phyloP scores from a whole-genome alignment of 2,797 vertebrate species.

The Scomberomorus guttatus region DNA sequence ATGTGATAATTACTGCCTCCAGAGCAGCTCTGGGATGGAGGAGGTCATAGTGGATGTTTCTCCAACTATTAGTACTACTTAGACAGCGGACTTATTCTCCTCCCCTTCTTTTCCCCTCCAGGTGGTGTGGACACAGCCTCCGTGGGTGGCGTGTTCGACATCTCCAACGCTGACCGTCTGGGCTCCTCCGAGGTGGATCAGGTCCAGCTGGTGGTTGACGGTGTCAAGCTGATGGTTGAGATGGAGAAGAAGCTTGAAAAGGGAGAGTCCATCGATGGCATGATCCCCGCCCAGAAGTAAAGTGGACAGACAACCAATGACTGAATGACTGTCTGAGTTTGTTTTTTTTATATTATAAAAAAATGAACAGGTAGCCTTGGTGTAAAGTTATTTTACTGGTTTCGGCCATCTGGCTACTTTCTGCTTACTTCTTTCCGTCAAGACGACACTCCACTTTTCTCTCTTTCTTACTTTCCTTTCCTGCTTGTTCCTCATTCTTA shows the following conservation, averaged over 20 bases:
- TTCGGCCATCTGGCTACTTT: conserved; percentile 55
- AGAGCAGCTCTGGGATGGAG: neutral
- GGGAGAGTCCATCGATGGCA: conserved; percentile 92
- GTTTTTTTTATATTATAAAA: conserved; percentile 76
- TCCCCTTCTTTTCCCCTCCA: conserved; percentile 55
- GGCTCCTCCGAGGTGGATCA: conserved; percentile 95
- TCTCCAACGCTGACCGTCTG: conserved; percentile 96
- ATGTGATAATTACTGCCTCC: too few relatives aligned
- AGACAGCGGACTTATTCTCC: neutral
- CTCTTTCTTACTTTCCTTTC: conserved; percentile 55
- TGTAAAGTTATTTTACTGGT: conserved; percentile 71
- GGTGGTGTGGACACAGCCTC: conserved; percentile 97
- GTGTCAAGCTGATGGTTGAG: conserved; percentile 97
- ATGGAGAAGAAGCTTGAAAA: conserved; percentile 99
- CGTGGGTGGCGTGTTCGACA: conserved; percentile 93
- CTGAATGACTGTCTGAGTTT: conserved; percentile 73
- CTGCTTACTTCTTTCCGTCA: conserved; percentile 51
- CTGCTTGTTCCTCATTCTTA: conserved; percentile 38
- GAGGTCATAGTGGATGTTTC: neutral
- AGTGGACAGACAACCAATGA: conserved; percentile 76
- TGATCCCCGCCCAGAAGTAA: conserved; percentile 96
- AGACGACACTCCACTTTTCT: conserved; percentile 70
- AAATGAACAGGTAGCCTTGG: conserved; percentile 67
- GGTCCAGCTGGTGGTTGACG: conserved; percentile 97
- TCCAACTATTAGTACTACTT: neutral